phyloP scores from a whole-genome alignment of 2,113 vertebrate genomes.

The Jaculus jaculus region DNA sequence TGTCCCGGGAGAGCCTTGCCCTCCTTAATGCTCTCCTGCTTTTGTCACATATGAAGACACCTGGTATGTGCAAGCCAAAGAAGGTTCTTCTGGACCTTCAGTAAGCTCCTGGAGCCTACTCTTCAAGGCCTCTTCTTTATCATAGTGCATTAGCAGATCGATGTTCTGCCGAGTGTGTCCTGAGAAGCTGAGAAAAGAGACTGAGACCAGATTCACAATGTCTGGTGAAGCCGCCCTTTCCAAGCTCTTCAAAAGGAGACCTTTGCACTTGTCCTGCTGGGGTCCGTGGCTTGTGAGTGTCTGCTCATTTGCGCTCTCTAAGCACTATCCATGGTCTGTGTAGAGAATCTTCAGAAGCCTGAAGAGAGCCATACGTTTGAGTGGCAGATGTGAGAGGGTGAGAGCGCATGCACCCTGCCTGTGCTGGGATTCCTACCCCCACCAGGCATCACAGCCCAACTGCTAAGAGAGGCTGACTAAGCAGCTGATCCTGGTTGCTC shows the following conservation, averaged over 20 bases:
- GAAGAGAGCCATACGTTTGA: background rate
- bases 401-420: background rate
- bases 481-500: background rate
- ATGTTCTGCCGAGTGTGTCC: constrained; percentile 11
- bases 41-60: constrained; percentile 49
- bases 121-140: constrained; percentile 55
- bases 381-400: background rate
- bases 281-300: background rate
- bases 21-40: background rate
- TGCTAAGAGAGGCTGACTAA: background rate
- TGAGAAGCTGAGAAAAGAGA: background rate
- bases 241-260: background rate
- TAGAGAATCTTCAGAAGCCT: background rate
- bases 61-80: background rate
- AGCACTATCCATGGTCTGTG: background rate
- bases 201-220: background rate
- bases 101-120: constrained; percentile 23
- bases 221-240: background rate
- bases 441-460: background rate
- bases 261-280: background rate
- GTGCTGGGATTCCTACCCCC: background rate
- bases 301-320: fast-evolving
- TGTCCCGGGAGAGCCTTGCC: background rate
- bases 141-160: constrained; percentile 64
- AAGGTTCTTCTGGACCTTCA: background rate